Evolutionary conservation across 2,797 vertebrate species (phyloP).

Genomic region (Manis javanica): DNA sequence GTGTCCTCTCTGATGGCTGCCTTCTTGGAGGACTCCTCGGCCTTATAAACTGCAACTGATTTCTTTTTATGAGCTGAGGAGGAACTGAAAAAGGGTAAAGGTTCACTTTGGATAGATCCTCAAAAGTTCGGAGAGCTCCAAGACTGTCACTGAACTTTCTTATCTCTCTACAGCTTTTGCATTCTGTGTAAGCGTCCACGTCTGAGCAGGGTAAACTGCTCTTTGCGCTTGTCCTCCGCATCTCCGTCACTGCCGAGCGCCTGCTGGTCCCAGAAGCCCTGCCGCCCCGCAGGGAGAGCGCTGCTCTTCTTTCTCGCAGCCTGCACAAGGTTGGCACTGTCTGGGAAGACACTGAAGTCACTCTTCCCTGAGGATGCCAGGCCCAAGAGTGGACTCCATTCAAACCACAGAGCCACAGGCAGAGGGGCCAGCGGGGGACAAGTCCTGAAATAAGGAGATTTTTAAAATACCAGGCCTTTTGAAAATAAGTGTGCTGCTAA

Average conservation of each 20-base stretch:
- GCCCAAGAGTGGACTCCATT: not conserved
- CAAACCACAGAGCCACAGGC: not conserved
- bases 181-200: slow-evolving; percentile 61
- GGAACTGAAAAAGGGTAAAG: slow-evolving; percentile 67
- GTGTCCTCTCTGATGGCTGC: slow-evolving; percentile 44
- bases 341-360: not conserved
- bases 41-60: slow-evolving; percentile 70
- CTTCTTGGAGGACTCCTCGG: slow-evolving; percentile 53
- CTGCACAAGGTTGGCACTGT: not conserved
- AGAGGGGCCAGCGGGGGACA: not conserved
- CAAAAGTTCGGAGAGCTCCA: slow-evolving; percentile 73
- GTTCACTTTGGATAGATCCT: slow-evolving; percentile 73
- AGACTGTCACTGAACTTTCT: slow-evolving; percentile 74
- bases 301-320: not conserved
- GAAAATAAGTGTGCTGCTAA: slow-evolving; percentile 44
- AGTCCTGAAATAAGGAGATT: slow-evolving; percentile 29
- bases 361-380: not conserved
- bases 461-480: slow-evolving; percentile 41
- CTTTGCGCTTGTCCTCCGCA: slow-evolving; percentile 59
- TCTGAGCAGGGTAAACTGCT: slow-evolving; percentile 71
- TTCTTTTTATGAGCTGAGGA: slow-evolving; percentile 74
- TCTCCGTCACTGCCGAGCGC: slow-evolving; percentile 47
- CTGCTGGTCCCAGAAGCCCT: slow-evolving; percentile 53
- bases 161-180: slow-evolving; percentile 55
- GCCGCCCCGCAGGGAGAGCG: not conserved